A percentile compares a stretch with the other conserved stretches of the same genome.
Evolutionary conservation across 2,888 invertebrate genomes (phyloP).

Genomic region (Eilema caniola): DNA sequence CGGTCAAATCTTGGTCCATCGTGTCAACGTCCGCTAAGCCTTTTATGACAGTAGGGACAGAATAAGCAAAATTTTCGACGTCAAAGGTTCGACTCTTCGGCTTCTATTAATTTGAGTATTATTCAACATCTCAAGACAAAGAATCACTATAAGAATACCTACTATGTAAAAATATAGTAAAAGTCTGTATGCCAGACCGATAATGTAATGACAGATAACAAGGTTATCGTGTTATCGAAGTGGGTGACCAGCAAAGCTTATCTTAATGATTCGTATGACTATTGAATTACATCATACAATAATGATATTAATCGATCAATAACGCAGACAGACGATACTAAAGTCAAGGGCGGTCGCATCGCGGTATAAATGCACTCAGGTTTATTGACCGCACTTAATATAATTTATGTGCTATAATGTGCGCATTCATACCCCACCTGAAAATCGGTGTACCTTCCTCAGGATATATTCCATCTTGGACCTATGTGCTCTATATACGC

Average conservation of each 20-base stretch:
- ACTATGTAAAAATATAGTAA: conserved; percentile 1
- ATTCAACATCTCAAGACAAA: background rate
- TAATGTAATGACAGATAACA: conserved; percentile 7
- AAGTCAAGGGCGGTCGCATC: background rate
- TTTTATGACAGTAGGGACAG: no score
- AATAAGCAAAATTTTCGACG: no score
- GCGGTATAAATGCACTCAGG: background rate
- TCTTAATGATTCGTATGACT: conserved; percentile 10
- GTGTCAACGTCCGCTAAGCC: no score
- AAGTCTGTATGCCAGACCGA: background rate
- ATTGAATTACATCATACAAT: conserved; percentile 15
- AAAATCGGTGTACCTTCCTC: no score
- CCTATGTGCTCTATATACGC: no score
- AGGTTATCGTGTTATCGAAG: conserved; percentile 1
- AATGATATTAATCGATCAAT: background rate
- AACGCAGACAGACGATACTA: background rate
- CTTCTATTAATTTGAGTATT: no score
- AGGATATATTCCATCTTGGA: no score
- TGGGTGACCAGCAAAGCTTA: conserved; percentile 10
- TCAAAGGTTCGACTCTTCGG: no score
- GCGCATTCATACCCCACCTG: no score
- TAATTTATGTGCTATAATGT: no score
- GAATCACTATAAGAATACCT: background rate
- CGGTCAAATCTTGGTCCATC: no score
- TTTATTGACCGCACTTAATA: background rate